Evolutionary conservation across 2,888 invertebrate genomes (phyloP), one percentile per base, ranked within the genome.

Genomic region (Rotaria sp.): DNA sequence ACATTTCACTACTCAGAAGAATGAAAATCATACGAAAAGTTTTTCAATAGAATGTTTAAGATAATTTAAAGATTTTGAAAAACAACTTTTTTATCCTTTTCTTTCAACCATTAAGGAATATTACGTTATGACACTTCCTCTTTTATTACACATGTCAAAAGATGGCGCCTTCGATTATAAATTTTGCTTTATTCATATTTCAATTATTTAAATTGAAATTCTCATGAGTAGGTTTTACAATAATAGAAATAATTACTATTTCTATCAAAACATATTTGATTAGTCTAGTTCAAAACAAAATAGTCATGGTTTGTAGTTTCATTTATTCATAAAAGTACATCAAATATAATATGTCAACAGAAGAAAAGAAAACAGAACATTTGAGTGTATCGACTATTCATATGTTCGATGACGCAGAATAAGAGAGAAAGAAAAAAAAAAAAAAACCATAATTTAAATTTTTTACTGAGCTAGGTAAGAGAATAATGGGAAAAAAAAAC

Each of bases 1-100:
- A 92, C 96, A 97, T 97, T 92, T 97, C 97, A 88, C 96, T 96
- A 57, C 96, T 96, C 89, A 97, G 93, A 92, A 97, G 97, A 50
- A 96, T 92, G 89, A 95, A 94, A 85, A 97, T 93, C 89, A 97
- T 93, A 67, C 96, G 94, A 92, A 93, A 94, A 15, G 92, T 91
- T 89, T 91, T 90, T 57, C n/a, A 90, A 88, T 67, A 92, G 91
- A 92, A 92, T 92, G 80, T 41, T 74, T 24, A 4, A 24, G 13
- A 59, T 13, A 15, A 50, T 50, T 13, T 50, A 50, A 50, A 15
- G 1, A 15, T 50, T 50, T 15, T 50, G 13, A 13, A 13, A 50
- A 50, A 15, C 13, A 50, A 13, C 13, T 50, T 3, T 15, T 15
- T 50, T 50, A 13, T 13, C 13, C 48, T 50, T 50, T 13, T 59